Evolutionary conservation across 2,888 invertebrate genomes (phyloP), one percentile per base, ranked within the genome.

Genomic region (Euphydryas editha): DNA sequence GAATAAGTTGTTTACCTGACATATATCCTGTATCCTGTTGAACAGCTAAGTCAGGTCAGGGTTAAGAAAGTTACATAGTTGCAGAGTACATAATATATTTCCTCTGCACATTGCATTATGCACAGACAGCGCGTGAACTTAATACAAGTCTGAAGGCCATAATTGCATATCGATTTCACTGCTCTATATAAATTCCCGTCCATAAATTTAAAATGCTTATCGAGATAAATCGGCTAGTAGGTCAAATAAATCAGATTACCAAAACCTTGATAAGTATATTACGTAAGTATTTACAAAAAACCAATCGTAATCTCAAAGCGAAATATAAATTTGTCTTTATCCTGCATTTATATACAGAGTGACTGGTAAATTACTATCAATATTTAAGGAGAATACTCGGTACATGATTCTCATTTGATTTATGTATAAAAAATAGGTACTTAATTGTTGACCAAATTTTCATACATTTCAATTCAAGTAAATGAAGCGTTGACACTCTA

Each of bases 101-200:
- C 39, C 17, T 15, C 46, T 62, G 58, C 60, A 37, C 20, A 42
- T 72, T 78, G 75, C 75, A 83, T 79, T 76, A 83, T 81, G 77
- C 79, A 62, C 75, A 80, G 80, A 73, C 80, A 42, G 64, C 80
- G 75, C 76, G 74, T 79, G 73, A 77, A 67, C 73, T 77, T 78
- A 80, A 80, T 79, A 72, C 67, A 69, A 70, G 70, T 81, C 79
- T 81, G 77, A 79, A 83, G 81, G 81, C 74, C 72, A 61, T 69
- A 70, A 73, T 62, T 73, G 71, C 71, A 70, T 70, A 59, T 58
- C 57, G 37, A 54, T 54, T 54, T 44, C 59, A 36, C 59, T 62
- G 58, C 46, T 24, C 46, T 67, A 56, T 59, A 62, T 62, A 62
- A 62, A 62, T 47, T 66, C 57, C 62, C 57, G 58, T 62, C 56